Evolutionary conservation across 1,140 invertebrate species (phyloP), one percentile per base, ranked within the genome.

Genomic region (Hyles euphorbiae): DNA sequence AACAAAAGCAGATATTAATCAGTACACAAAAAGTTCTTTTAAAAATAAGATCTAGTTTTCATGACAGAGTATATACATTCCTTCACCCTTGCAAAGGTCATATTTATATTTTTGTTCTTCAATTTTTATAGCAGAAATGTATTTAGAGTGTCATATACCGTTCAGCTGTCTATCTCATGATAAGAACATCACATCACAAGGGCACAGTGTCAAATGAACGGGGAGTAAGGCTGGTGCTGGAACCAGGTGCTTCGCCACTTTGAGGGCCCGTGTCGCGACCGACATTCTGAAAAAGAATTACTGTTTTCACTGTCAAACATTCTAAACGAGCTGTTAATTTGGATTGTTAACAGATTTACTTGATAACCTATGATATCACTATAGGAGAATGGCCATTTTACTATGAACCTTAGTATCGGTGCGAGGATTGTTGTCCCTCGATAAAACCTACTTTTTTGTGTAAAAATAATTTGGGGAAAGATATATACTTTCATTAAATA

Each of bases 201-300:
- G 81, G 78, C 63, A 88, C 80, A 58, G 75, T 75, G 49, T 87
- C 83, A 51, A 78, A 82, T 43, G 74, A 73, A 58, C 82, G 77
- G 2, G 81, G 68, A 61, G 83, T 70, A 53, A 89, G 64, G 70
- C 79, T 88, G 58, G 87, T 89, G 67, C 89, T 90, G 56, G 89
- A 90, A 32, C 89, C 88, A 9, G 89, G 89, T 6, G 88, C 88
- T 78, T 90, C 89, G n/a, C 87, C 88, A 69, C 87, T 85, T 65
- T 90, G 89, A 7, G 87, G 87, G 5, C 89, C 88, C 58, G 79
- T 79, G 61, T 89, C 89, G 43, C 89, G 78, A 22, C 79, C 83
- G 60, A 84, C 67, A 79, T 89, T 89, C 89, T 90, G 81, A 54
- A 86, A 86, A 64, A 58, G 40, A 56, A 58, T 59, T 8, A 54